Conservation (phyloP, 1,140 invertebrate genomes). For the Venturia canescens region DNA sequence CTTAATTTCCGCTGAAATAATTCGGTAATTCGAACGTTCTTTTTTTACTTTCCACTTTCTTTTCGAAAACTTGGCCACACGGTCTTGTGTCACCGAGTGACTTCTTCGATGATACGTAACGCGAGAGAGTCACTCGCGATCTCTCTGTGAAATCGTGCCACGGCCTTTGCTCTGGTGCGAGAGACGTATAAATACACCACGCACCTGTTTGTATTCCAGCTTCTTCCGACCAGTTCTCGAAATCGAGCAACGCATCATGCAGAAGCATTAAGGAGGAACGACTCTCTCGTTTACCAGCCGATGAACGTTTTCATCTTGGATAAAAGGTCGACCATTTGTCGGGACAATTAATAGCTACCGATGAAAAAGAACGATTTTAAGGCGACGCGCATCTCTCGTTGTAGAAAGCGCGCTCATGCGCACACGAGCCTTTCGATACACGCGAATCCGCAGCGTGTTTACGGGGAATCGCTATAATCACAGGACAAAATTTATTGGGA, state of each 20-base stretch:
- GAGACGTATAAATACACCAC: no score
- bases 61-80: background rate
- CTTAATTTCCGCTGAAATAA: no score
- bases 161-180: background rate
- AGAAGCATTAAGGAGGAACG: no score
- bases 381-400: background rate
- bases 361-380: background rate
- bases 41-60: background rate
- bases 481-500: background rate
- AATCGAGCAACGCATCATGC: no score
- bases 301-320: constrained; percentile 3
- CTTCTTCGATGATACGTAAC: background rate
- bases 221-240: background rate
- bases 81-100: background rate
- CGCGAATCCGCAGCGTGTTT: background rate
- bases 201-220: background rate
- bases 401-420: background rate
- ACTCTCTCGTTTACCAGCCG: background rate
- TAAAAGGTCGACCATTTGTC: background rate
- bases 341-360: background rate
- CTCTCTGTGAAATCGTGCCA: constrained; percentile 10
- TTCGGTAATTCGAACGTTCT: background rate
- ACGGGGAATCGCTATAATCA: background rate
- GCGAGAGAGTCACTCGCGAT: constrained; percentile 1
- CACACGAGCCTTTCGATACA: background rate